Evolutionary conservation across 2,888 invertebrate species (phyloP).

Genomic region (Zhengitettix transpicula): DNA sequence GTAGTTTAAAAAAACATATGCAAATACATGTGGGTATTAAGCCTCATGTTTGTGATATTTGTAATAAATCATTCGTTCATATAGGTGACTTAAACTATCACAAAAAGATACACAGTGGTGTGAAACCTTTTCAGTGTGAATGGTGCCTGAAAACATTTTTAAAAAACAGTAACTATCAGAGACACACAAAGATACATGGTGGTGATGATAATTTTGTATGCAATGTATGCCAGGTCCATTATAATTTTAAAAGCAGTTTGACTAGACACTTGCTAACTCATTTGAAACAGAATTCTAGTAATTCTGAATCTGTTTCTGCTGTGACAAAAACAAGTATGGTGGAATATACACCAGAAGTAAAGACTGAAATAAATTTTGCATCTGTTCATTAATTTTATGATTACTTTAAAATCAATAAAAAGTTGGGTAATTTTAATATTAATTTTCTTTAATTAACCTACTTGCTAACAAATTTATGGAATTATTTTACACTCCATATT

Average conservation of each 20-base stretch:
- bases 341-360: too few relatives aligned
- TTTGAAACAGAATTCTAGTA: not conserved
- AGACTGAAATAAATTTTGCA: too few relatives aligned
- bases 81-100: constrained; percentile 30
- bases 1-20: too few relatives aligned
- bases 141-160: constrained; percentile 22
- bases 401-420: too few relatives aligned
- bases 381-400: too few relatives aligned
- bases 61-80: constrained; percentile 35
- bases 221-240: constrained; percentile 5
- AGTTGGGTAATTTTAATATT: too few relatives aligned
- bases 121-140: constrained; percentile 19
- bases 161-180: constrained; percentile 21
- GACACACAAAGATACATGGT: constrained; percentile 22
- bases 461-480: too few relatives aligned
- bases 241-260: constrained; percentile 8
- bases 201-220: constrained; percentile 5
- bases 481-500: too few relatives aligned
- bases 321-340: too few relatives aligned
- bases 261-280: constrained; percentile 9
- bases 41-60: constrained; percentile 28
- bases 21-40: constrained; percentile 17
- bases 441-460: too few relatives aligned
- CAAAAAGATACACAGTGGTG: constrained; percentile 20
- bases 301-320: too few relatives aligned